Evolutionary conservation across 2,113 vertebrate species (phyloP), one percentile per base, ranked within the genome.

Genomic region (Gymnorhina tibicen): DNA sequence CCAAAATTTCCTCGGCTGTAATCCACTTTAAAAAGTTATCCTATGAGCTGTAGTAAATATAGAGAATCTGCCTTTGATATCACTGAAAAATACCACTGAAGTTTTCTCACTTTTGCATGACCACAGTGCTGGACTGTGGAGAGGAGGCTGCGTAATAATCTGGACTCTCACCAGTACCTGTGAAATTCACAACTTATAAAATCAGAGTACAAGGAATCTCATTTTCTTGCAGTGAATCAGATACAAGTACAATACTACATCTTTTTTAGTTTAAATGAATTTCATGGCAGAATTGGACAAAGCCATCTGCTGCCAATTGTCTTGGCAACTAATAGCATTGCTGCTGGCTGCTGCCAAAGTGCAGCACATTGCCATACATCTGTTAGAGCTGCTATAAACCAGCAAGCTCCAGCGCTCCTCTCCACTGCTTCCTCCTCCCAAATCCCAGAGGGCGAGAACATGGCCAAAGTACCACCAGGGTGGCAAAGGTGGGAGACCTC

Each of bases 291-390:
- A 91, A 91, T 62, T 89, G 93, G 95, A 94, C 92, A 95, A 78
- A 94, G 73, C 88, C 95, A 96, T 93, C 90, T 95, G 96, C 92
- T 96, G 93, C 92, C 96, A 96, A 96, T 89, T 96, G 93, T 95
- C 80, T 96, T 97, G 96, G 95, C 96, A 96, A 95, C 92, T 60
- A 73, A 70, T 33, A 91, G 96, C 76, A 89, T 3, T 46, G 85
- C 76, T 89, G 79, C 92, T 92, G 85, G 93, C 90, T 75, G 83
- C 90, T 94, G 85, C 88, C 76, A 72, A 74, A 81, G 91, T 26
- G 4, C 47, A 93, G 75, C 90, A 94, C 90, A 75, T 52, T 97
- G 95, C 80, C 86, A 84, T 89, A 74, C 93, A 96, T 91, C 95
- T 96, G 91, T 53, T 68, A 86, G 52, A 64, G 82, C 22, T 22